Evolutionary conservation across 2,113 vertebrate genomes (phyloP).

Genomic region (Gymnogyps californianus): DNA sequence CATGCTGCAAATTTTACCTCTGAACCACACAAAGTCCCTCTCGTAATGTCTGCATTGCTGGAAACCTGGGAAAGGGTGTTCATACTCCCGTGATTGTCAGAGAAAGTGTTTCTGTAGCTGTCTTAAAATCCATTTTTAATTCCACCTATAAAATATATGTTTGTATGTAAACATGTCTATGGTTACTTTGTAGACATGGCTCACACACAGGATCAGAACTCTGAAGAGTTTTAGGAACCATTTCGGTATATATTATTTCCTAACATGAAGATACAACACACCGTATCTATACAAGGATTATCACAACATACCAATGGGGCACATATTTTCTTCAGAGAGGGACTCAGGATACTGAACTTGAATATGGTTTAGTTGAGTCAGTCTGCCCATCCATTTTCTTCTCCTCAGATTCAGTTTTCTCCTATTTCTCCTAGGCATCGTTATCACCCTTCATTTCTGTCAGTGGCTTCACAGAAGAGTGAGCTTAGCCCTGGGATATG

Average conservation of each 20-base stretch:
- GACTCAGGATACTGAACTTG: neutral
- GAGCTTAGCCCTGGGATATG: neutral
- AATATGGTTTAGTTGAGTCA: neutral
- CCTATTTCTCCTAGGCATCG: neutral
- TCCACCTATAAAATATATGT: neutral
- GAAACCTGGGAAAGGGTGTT: accelerated
- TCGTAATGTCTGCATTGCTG: neutral
- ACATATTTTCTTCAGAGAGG: neutral
- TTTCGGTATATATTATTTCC: neutral
- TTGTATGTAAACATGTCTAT: neutral
- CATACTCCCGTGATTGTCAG: neutral
- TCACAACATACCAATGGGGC: accelerated
- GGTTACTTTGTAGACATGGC: neutral
- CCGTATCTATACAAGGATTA: neutral
- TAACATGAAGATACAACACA: neutral
- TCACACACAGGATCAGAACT: neutral
- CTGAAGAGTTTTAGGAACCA: neutral
- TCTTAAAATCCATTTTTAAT: neutral
- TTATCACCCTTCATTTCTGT: neutral
- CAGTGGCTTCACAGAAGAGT: neutral
- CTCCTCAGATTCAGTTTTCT: neutral
- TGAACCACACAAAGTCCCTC: neutral
- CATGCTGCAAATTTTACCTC: neutral
- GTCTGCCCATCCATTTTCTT: neutral
- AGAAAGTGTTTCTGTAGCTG: neutral